Evolutionary conservation across 2,888 invertebrate species (phyloP).

Genomic region (Yponomeuta evonymella): DNA sequence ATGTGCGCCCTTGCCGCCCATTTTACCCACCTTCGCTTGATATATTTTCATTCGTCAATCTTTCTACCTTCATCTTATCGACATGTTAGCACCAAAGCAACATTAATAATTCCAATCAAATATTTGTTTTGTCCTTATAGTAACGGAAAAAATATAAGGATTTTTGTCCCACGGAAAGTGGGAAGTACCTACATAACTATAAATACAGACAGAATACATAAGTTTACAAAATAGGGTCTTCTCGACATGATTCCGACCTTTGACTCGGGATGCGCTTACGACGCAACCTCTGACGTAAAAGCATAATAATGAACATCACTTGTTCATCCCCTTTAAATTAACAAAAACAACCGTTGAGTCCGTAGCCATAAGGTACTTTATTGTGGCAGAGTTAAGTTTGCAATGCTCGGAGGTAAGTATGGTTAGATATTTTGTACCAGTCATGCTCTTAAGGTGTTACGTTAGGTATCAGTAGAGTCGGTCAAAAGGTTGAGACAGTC

Average conservation of each 20-base stretch:
- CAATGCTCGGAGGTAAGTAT: background rate
- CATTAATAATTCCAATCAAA: no score
- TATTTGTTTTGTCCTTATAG: no score
- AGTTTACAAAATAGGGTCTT: background rate
- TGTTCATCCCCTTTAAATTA: background rate
- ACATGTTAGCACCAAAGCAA: no score
- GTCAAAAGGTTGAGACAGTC: no score
- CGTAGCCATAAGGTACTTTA: background rate
- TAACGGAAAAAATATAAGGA: no score
- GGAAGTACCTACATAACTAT: background rate
- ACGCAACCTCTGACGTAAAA: background rate
- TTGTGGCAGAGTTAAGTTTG: background rate
- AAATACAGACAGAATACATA: background rate
- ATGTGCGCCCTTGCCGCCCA: no score
- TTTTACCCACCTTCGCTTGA: no score
- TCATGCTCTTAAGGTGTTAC: background rate
- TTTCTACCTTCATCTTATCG: no score
- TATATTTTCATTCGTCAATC: no score
- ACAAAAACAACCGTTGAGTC: background rate
- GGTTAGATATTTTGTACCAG: conserved; percentile 1
- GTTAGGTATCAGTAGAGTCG: background rate
- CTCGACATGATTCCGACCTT: background rate
- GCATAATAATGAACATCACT: background rate
- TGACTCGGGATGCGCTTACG: conserved; percentile 1
- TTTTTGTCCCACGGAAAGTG: no score